Evolutionary conservation across 2,113 vertebrate species (phyloP), one percentile per base, ranked within the genome.

Genomic region (Nerophis ophidion): DNA sequence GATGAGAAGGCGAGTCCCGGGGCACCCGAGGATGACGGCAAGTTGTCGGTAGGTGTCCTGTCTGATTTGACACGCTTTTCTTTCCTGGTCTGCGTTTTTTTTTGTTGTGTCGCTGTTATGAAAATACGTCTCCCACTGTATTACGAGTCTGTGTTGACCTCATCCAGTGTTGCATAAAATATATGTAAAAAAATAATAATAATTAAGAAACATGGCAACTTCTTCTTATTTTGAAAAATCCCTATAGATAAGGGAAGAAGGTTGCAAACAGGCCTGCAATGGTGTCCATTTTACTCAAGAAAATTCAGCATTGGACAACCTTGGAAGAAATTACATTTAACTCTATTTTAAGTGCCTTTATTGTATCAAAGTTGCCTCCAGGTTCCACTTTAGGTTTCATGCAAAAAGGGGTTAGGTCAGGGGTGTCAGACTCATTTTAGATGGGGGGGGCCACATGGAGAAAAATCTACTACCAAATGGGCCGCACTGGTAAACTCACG

Each of bases 21-120:
- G 71, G 72, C 77, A 8, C 77, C 81, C 26, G 90, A 91, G 58
- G 89, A 92, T 77, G 89, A 89, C 45, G 78, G 86, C 82, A 91
- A 91, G 77, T 65, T 90, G 72, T 90, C 89, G 89, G 91, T 92
- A 90, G 86, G 91, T 56, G 54, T 89, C 68, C 73, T 74, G 88
- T 82, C 77, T 74, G 79, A 76, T 73, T 81, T 44, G 78, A 72
- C 76, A 61, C 54, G 77, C 63, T 75, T 70, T 55, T 34, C 42
- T 44, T 44, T 44, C 40, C 40, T 44, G 40, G 52, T 77, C 74
- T 67, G 68, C 70, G 65, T 68, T 69, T 82, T 69, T 82, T 77
- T 81, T 76, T 55, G 77, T 84, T 69, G 49, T 5, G 69, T 81
- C 68, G 72, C 61, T 66, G 49, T 85, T 73, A 81, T 54, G 57